These are phyloP conservation scores for Drosophila nigrodunni DNA, from an alignment of 1,140 invertebrate species.

Conservation along the genomic window DNA sequence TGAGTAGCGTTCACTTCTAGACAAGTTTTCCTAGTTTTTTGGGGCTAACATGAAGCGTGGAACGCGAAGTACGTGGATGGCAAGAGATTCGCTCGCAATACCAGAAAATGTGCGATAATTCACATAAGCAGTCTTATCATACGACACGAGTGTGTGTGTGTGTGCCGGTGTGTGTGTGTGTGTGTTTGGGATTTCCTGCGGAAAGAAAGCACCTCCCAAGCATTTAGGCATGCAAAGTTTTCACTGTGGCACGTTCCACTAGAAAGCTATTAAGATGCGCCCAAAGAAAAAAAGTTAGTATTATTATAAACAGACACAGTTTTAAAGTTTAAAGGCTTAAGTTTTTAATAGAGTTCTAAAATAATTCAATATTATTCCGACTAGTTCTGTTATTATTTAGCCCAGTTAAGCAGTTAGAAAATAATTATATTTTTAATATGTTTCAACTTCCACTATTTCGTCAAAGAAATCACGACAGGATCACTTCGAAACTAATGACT, in stretches of 20 bases:
- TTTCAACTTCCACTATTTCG: background rate
- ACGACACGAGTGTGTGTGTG: slow-evolving; percentile 41
- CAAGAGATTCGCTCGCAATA: slow-evolving; percentile 47
- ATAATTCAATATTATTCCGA: no score
- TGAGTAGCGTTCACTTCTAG: slow-evolving; percentile 78
- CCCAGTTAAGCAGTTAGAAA: no score
- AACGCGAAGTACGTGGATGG: slow-evolving; percentile 32
- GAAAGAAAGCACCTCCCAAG: slow-evolving; percentile 65
- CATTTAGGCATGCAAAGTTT: slow-evolving; percentile 78
- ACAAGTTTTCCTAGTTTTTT: slow-evolving; percentile 80
- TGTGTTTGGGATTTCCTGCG: slow-evolving; percentile 58
- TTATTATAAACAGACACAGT: background rate
- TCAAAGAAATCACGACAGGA: background rate
- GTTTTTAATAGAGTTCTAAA: no score
- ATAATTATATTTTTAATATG: no score
- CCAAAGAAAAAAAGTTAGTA: slow-evolving; percentile 58
- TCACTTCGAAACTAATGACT: background rate
- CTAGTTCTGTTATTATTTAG: no score
- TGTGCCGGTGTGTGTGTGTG: slow-evolving; percentile 18
- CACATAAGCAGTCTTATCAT: slow-evolving; percentile 81
- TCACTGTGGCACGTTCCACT: slow-evolving; percentile 69
- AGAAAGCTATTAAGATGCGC: slow-evolving; percentile 64
- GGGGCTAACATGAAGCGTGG: background rate
- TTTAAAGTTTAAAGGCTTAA: background rate
- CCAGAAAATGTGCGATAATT: slow-evolving; percentile 80